phyloP scores from a whole-genome alignment of 1,140 invertebrate species.

The Lepeophtheirus salmonis region DNA sequence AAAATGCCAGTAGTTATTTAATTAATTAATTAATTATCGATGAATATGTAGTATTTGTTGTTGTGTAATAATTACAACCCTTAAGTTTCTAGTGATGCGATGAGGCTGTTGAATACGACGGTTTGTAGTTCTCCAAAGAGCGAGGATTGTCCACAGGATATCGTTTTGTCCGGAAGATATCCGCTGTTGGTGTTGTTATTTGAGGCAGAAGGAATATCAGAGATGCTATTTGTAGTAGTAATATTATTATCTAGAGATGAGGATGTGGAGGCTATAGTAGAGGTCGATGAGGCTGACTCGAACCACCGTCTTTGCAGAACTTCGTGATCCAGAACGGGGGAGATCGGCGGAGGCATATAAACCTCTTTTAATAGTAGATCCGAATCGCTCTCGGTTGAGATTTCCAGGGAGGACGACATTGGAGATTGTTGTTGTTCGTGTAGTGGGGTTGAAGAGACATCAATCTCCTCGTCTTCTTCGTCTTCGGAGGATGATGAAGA shows the following conservation, averaged over 20 bases:
- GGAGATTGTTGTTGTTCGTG: too few relatives aligned
- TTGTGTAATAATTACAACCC: too few relatives aligned
- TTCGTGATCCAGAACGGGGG: neutral
- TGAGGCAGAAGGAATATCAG: too few relatives aligned
- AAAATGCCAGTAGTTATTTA: too few relatives aligned
- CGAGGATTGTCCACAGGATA: conserved; percentile 41
- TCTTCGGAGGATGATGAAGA: neutral
- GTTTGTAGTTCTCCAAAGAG: conserved; percentile 46
- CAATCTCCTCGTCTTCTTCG: conserved; percentile 2
- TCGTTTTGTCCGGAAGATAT: neutral
- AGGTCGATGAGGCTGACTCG: neutral
- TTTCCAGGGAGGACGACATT: too few relatives aligned
- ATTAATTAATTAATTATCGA: too few relatives aligned
- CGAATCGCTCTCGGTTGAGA: neutral
- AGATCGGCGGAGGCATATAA: conserved; percentile 11
- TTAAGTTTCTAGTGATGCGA: conserved; percentile 46
- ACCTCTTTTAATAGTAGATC: conserved; percentile 6
- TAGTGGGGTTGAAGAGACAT: too few relatives aligned
- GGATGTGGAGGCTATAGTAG: neutral
- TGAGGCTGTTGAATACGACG: conserved; percentile 42
- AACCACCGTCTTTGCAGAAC: neutral
- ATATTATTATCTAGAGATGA: too few relatives aligned
- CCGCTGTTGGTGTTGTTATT: neutral
- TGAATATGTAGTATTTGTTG: too few relatives aligned
- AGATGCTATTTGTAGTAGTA: too few relatives aligned